Conservation (phyloP, 2,113 vertebrate species). For the Gorsachius goisagi region DNA sequence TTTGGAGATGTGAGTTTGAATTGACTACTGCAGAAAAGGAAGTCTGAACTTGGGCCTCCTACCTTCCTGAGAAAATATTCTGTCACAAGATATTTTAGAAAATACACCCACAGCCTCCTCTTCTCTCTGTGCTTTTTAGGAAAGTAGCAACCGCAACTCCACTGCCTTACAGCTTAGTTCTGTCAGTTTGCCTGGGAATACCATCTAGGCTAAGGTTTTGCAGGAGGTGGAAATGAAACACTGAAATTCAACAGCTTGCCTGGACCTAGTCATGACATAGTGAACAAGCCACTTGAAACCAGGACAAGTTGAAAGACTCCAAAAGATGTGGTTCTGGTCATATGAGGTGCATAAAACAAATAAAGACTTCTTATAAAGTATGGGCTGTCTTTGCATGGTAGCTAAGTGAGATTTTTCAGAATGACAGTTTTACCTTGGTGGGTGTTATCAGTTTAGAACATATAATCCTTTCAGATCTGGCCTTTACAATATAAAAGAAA, state of each 20-base stretch:
- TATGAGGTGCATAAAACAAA: background rate
- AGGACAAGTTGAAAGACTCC: background rate
- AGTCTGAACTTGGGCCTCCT: background rate
- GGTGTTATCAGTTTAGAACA: background rate
- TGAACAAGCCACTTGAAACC: background rate
- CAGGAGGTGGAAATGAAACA: background rate
- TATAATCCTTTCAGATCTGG: background rate
- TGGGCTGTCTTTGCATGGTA: background rate
- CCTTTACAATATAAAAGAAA: background rate
- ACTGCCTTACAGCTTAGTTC: background rate
- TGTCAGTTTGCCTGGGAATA: background rate
- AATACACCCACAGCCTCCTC: constrained; percentile 8
- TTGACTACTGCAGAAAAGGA: background rate
- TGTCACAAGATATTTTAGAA: constrained; percentile 15
- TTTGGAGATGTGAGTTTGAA: background rate
- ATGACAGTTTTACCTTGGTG: background rate
- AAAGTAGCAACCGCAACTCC: background rate
- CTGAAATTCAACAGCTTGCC: background rate
- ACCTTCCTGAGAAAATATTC: background rate
- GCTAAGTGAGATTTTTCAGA: background rate
- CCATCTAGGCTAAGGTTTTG: background rate
- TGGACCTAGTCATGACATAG: background rate
- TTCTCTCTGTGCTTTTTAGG: background rate
- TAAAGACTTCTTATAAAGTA: background rate
- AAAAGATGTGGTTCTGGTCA: background rate